Percentiles rank a stretch among this genome's conserved stretches.
Evolutionary conservation across 2,113 vertebrate genomes (phyloP).

Genomic region (Ascaphus truei): DNA sequence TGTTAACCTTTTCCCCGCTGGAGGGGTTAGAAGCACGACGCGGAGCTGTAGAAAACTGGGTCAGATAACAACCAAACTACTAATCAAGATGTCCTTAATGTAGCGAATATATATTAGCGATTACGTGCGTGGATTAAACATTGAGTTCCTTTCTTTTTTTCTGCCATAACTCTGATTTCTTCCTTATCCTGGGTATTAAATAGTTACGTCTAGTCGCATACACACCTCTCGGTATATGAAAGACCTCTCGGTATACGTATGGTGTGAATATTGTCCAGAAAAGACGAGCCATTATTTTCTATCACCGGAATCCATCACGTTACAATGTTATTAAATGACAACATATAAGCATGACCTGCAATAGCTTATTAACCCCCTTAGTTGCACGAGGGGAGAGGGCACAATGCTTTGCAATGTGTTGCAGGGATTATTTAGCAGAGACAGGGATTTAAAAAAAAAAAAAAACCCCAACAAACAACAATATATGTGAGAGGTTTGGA

Average conservation of each 20-base stretch:
- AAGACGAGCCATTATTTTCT: too few relatives aligned
- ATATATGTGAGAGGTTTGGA: not conserved
- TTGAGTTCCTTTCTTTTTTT: constrained; percentile 26
- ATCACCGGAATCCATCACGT: too few relatives aligned
- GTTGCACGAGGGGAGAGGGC: not conserved
- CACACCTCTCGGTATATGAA: constrained; percentile 10
- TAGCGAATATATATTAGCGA: constrained; percentile 10
- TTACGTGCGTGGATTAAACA: constrained; percentile 24
- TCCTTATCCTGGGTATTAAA: constrained; percentile 3
- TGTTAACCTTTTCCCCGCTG: not conserved
- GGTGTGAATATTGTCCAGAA: not conserved
- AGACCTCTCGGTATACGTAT: not conserved
- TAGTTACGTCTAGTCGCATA: constrained; percentile 9
- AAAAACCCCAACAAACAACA: constrained; percentile 15
- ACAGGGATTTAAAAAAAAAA: not conserved
- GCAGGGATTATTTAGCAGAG: not conserved
- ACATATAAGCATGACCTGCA: not conserved
- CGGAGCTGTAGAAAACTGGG: not conserved
- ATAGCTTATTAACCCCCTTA: not conserved
- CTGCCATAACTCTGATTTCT: constrained; percentile 27
- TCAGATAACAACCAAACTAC: constrained; percentile 17
- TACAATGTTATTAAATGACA: not conserved
- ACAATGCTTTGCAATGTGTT: not conserved
- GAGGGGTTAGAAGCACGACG: not conserved
- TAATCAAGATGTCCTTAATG: constrained; percentile 12